Percentiles rank a stretch among this genome's conserved stretches.
These are phyloP conservation scores for Antitype chi DNA, from an alignment of 2,888 invertebrate genomes.

Conservation along the genomic window DNA sequence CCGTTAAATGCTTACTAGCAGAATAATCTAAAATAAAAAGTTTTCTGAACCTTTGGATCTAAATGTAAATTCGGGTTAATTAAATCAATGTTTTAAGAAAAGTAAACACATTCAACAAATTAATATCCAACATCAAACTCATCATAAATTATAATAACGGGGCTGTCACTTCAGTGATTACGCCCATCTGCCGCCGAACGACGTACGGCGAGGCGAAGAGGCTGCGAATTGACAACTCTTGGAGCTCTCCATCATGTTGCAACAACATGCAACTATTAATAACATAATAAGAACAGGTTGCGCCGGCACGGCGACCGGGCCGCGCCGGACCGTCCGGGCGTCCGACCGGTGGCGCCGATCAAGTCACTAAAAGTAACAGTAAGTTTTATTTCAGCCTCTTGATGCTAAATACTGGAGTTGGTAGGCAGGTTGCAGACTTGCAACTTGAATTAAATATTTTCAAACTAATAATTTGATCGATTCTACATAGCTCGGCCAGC, in stretches of 20 bases:
- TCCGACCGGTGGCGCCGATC: background rate
- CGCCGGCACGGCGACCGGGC: background rate
- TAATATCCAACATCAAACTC: slow-evolving; percentile 4
- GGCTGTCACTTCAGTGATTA: slow-evolving; percentile 17
- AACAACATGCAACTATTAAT: slow-evolving; percentile 7
- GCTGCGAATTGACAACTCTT: slow-evolving; percentile 16
- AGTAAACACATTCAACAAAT: background rate
- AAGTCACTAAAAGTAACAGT: slow-evolving; percentile 56
- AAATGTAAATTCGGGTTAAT: background rate
- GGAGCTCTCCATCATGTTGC: slow-evolving; percentile 1
- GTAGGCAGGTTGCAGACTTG: slow-evolving; percentile 11
- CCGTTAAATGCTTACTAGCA: background rate
- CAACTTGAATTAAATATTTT: background rate
- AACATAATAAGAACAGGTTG: slow-evolving; percentile 19
- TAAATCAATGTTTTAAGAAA: background rate
- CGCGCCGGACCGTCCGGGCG: background rate
- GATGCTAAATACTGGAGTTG: slow-evolving; percentile 9
- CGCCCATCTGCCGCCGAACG: slow-evolving; percentile 12
- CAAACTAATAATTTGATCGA: background rate
- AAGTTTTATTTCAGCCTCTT: slow-evolving; percentile 42
- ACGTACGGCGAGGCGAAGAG: background rate
- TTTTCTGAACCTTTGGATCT: background rate
- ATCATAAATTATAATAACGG: slow-evolving; percentile 29
- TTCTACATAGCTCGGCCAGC: background rate
- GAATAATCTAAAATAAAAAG: background rate